These are phyloP conservation scores for Arremon aurantiirostris DNA, from an alignment of 2,797 vertebrate species.

Conservation along the genomic window DNA sequence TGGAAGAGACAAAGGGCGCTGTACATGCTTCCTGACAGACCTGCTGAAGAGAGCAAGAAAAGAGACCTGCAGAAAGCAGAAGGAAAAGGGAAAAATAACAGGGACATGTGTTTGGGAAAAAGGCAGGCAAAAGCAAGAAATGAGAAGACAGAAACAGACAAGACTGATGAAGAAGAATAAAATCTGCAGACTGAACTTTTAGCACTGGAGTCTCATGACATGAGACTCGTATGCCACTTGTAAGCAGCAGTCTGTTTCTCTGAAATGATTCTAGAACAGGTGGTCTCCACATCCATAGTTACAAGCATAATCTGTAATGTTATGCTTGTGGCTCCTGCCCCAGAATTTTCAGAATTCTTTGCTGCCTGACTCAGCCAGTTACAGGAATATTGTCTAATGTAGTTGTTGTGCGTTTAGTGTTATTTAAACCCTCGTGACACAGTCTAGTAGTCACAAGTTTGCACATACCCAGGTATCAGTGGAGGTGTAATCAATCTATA, in stretches of 20 bases:
- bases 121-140: neutral
- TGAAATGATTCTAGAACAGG: neutral
- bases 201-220: neutral
- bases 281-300: neutral
- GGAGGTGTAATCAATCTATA: neutral
- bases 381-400: neutral
- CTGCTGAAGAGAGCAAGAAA: neutral
- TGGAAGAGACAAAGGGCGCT: too few species aligned
- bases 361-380: neutral
- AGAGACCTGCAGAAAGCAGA: neutral
- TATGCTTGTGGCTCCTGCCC: neutral
- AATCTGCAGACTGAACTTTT: neutral
- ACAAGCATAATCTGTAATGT: neutral
- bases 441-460: neutral
- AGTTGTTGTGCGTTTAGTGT: neutral
- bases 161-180: neutral
- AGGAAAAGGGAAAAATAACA: neutral
- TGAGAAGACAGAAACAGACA: neutral
- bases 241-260: neutral
- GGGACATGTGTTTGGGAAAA: neutral
- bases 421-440: neutral
- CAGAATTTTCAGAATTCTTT: neutral
- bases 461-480: neutral
- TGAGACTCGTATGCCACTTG: neutral
- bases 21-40: neutral